Conservation (phyloP, 2,113 vertebrate species). For the Callithrix jacchus region DNA sequence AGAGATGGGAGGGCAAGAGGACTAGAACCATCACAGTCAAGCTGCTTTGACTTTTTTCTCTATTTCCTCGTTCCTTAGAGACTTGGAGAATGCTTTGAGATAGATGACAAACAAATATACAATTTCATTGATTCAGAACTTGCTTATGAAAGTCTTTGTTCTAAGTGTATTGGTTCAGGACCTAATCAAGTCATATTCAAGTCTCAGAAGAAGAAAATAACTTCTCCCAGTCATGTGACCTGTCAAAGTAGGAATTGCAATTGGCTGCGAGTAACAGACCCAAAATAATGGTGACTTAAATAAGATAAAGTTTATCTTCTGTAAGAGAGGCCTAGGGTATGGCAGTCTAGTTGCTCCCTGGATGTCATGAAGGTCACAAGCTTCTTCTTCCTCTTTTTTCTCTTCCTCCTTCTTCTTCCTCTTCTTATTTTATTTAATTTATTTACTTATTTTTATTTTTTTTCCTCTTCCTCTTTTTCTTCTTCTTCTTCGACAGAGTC, state of each 20-base stretch:
- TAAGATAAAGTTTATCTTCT: background rate
- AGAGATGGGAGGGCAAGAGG: background rate
- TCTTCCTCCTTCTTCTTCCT: too few species aligned
- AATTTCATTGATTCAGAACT: background rate
- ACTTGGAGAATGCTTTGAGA: background rate
- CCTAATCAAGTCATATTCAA: background rate
- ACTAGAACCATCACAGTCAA: background rate
- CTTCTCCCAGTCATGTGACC: background rate
- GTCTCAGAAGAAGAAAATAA: background rate
- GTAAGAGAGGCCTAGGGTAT: background rate
- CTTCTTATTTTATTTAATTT: too few species aligned
- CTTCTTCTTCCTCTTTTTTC: too few species aligned
- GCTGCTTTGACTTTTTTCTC: background rate
- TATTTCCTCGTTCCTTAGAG: background rate
- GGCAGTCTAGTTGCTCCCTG: background rate
- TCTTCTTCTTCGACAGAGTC: too few species aligned
- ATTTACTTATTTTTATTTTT: too few species aligned
- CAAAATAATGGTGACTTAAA: background rate
- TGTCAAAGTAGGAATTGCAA: background rate
- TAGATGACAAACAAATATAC: background rate
- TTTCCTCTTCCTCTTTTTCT: too few species aligned
- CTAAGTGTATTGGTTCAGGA: background rate
- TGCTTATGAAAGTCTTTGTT: background rate
- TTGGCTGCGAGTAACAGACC: background rate
- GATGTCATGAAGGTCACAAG: background rate